Conservation (phyloP, 2,888 invertebrate species). For the Cephus runcator region DNA sequence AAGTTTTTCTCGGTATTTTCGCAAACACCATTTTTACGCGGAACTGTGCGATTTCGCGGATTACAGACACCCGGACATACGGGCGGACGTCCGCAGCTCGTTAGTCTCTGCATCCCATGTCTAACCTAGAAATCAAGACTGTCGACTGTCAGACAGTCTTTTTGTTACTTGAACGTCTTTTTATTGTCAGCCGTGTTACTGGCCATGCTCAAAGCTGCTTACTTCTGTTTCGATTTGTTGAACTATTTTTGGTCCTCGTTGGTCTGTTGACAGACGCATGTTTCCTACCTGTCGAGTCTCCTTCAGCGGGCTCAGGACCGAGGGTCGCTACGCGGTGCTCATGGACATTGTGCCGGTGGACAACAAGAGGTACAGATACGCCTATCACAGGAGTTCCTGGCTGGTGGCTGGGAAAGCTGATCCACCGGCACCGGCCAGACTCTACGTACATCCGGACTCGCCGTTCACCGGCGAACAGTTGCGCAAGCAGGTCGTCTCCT, state of each 20-base stretch:
- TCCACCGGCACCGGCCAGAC: conserved; percentile 77
- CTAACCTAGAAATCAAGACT: background rate
- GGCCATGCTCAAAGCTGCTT: background rate
- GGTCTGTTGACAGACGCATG: conserved; percentile 74
- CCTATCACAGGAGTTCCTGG: conserved; percentile 86
- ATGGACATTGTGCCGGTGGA: conserved; percentile 86
- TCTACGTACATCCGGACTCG: conserved; percentile 83
- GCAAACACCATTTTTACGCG: background rate
- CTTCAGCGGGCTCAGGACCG: conserved; percentile 76
- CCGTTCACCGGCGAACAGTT: conserved; percentile 85
- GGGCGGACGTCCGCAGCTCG: conserved; percentile 25
- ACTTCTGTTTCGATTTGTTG: background rate
- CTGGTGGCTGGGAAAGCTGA: conserved; percentile 85
- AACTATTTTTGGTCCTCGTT: background rate
- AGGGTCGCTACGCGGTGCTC: conserved; percentile 77
- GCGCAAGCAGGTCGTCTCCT: conserved; percentile 81
- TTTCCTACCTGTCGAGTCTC: conserved; percentile 83
- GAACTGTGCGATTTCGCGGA: conserved; percentile 21
- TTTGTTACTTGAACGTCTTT: background rate
- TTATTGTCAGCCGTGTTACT: background rate
- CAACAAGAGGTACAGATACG: conserved; percentile 82
- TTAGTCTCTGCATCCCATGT: background rate
- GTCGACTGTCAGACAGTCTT: background rate
- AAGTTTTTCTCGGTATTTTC: background rate
- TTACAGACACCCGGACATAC: conserved; percentile 49